phyloP scores from a whole-genome alignment of 2,113 vertebrate genomes.

The Nibea albiflora region DNA sequence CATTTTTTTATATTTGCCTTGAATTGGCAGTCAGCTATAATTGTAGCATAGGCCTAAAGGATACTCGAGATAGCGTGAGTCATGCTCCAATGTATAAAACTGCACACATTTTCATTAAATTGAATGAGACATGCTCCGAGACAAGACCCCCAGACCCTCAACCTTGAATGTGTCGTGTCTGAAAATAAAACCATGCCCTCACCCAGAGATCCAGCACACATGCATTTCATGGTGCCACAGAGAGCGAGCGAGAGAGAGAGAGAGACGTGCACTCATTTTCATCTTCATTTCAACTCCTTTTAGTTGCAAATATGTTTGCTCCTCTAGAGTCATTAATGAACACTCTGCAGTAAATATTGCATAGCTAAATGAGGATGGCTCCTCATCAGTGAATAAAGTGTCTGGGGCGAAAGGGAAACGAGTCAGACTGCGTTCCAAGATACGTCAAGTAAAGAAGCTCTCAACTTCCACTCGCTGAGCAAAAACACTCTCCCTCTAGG shows the following conservation, averaged over 20 bases:
- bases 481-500: constrained; percentile 32
- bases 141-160: constrained; percentile 7
- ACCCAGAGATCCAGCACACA: not conserved
- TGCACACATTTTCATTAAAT: constrained; percentile 24
- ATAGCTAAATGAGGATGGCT: constrained; percentile 61
- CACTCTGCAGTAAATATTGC: constrained; percentile 59
- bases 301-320: constrained; percentile 52
- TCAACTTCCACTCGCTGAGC: constrained; percentile 20
- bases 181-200: constrained; percentile 29
- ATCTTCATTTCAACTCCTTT: constrained; percentile 44
- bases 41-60: constrained; percentile 12
- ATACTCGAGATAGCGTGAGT: constrained; percentile 20
- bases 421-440: constrained; percentile 35
- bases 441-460: constrained; percentile 37
- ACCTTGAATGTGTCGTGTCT: constrained; percentile 11
- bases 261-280: constrained; percentile 39
- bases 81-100: constrained; percentile 12
- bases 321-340: constrained; percentile 60
- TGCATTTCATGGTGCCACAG: not conserved
- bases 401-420: constrained; percentile 51
- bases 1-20: not conserved
- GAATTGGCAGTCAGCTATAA: not conserved
- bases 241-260: not conserved
- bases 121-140: not conserved
- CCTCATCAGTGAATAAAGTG: constrained; percentile 57